Base-by-base conservation (phyloP, 2,888 invertebrate genomes). In the Hipparchia sbordonii region DNA sequence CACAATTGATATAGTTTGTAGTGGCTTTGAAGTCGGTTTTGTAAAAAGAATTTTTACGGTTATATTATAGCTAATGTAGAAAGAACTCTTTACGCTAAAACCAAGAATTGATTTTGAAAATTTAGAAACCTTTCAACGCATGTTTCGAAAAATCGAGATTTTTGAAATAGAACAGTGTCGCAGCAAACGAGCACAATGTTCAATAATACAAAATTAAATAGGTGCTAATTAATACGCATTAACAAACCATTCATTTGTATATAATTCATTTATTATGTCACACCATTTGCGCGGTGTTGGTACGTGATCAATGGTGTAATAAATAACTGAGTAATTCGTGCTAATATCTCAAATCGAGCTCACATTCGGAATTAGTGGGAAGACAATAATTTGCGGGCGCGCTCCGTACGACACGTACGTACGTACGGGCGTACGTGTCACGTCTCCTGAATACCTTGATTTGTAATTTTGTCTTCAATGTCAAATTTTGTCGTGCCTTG, bases 301-400 rank as follows among this genome's bases (percentile, higher is more conserved):
- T 71, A 73, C 73, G 75, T 75, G 70, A 73, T 70, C 60, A 62
- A 74, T 71, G 69, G 62, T 33, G 52, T 72, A 68, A 74, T 72
- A 72, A 72, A 74, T 72, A 72, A 52, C 56, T 59, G 48, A 61
- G 48, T 69, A 66, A 66, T 69, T 71, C 68, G 65, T 65, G 66
- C 70, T 75, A 73, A 73, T 74, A 76, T 76, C 73, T 73, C 68
- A 74, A 77, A 77, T 77, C 77, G 76, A 72, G 74, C 74, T 65
- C 63, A 74, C 70, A 73, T 75, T 57, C 57, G 61, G 66, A 71
- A 74, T 72, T 77, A 45, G 68, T 63, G 67, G 56, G 48, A 54
- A 67, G 66, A 66, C 71, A 69, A 72, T 73, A 69, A 70, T 71
- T 72, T 72, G 73, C 56, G 68, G 72, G 72, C 72, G 74, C 73